These are phyloP conservation scores for Melanotaenia boesemani DNA, from an alignment of 2,797 vertebrate species.

Conservation along the genomic window DNA sequence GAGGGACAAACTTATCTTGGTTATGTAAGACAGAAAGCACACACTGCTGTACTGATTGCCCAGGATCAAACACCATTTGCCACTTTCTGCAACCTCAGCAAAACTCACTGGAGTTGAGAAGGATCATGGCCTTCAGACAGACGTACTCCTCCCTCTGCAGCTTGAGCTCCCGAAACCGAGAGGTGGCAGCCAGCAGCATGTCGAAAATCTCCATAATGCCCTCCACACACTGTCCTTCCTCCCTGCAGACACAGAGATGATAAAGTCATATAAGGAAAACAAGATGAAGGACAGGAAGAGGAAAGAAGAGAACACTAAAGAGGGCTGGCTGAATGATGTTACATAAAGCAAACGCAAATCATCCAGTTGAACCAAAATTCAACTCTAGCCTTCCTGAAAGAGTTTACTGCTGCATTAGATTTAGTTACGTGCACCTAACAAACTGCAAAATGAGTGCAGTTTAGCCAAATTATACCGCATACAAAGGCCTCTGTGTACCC, in stretches of 20 bases:
- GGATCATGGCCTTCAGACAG: conserved; percentile 98
- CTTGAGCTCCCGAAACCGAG: conserved; percentile 94
- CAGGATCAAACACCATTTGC: not conserved
- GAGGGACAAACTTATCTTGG: conserved; percentile 18
- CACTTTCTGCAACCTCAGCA: not conserved
- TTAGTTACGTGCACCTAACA: not conserved
- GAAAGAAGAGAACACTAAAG: too few relatives aligned
- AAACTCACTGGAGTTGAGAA: conserved; percentile 97
- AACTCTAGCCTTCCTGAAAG: not conserved
- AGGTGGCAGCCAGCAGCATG: conserved; percentile 95
- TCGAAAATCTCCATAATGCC: conserved; percentile 99
- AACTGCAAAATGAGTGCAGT: not conserved
- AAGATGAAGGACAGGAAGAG: not conserved
- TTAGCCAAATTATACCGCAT: not conserved
- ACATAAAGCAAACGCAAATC: not conserved
- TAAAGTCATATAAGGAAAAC: not conserved
- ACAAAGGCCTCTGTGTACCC: not conserved
- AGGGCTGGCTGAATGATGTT: not conserved
- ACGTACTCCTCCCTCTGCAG: conserved; percentile 96
- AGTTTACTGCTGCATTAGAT: not conserved
- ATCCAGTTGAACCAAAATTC: not conserved
- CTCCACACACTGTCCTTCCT: conserved; percentile 96
- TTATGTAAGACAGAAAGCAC: conserved; percentile 13
- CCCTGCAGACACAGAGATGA: conserved; percentile 78
- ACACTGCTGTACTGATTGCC: not conserved